These are phyloP conservation scores for Aphis gossypii DNA, from an alignment of 1,140 invertebrate genomes.

Conservation along the genomic window DNA sequence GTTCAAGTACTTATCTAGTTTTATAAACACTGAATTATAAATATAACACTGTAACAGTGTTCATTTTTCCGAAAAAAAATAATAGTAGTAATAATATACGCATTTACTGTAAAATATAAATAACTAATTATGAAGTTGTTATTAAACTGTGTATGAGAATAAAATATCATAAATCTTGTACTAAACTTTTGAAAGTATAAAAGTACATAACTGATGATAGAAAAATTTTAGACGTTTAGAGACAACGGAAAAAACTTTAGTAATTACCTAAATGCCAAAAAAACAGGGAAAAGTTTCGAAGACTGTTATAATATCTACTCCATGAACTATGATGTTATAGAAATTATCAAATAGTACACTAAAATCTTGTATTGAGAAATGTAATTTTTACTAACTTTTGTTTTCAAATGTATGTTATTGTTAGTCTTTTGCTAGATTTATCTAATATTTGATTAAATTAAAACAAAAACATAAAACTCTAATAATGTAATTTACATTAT, in stretches of 20 bases:
- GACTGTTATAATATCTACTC: not conserved
- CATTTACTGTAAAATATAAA: not conserved
- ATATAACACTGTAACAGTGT: too few relatives aligned
- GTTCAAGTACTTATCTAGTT: too few relatives aligned
- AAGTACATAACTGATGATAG: not conserved
- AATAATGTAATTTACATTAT: not conserved
- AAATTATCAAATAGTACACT: not conserved
- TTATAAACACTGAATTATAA: too few relatives aligned
- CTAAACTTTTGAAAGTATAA: constrained; percentile 7
- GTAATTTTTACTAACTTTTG: not conserved
- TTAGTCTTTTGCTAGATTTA: not conserved
- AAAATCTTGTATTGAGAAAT: not conserved
- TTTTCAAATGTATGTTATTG: not conserved
- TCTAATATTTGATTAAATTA: not conserved
- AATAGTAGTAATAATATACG: not conserved
- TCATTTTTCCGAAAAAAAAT: not conserved
- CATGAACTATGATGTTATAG: not conserved
- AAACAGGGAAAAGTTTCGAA: not conserved
- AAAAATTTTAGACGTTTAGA: not conserved
- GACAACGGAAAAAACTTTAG: not conserved
- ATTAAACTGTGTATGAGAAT: not conserved
- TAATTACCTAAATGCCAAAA: constrained; percentile 12
- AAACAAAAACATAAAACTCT: not conserved
- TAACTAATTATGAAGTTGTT: not conserved
- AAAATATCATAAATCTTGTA: not conserved